Evolutionary conservation across 1,140 invertebrate species (phyloP), one percentile per base, ranked within the genome.

Genomic region (Drosophila biarmipes): DNA sequence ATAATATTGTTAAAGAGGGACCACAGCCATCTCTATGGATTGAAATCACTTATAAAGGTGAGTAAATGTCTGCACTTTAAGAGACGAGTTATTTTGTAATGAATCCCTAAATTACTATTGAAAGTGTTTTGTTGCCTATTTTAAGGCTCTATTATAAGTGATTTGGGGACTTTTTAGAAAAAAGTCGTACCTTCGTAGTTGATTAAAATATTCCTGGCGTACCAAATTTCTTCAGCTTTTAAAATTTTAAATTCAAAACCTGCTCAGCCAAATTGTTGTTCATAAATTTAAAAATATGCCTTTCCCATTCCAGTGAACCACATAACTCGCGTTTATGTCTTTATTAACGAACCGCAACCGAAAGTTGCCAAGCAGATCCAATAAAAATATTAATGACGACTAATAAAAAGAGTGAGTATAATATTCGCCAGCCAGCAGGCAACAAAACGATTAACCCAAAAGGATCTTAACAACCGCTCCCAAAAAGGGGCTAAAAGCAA

Each of bases 331-430:
- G 42, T 74, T 79, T 79, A 87, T 87, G 72, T 71, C 76, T 89
- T 89, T 84, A 89, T 87, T 87, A 87, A 87, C 84, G 79, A 80
- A 66, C 40, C 73, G 77, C 75, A 75, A 42, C 64, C 45, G 24
- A 62, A 72, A 81, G 62, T 66, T 51, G 43, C 42, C 27, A 46
- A 21, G 34, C 58, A 58, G 63, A 71, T 86, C 68, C 74, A 81
- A 87, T 86, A 86, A 87, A 86, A 86, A 76, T 82, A 82, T 87
- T 80, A 89, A 89, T 84, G 79, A 64, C 45, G 45, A 54, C 63
- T 64, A 79, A 87, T 84, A 89, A 87, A 72, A 81, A 67, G 67
- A 59, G 46, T 37, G 59, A 37, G 46, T 34, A 52, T 59, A 73
- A 69, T 68, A 69, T 74, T 40, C 38, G 46, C 37, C 17, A 38